Conservation (phyloP, 2,797 vertebrate species). For the Microhierax caerulescens region DNA sequence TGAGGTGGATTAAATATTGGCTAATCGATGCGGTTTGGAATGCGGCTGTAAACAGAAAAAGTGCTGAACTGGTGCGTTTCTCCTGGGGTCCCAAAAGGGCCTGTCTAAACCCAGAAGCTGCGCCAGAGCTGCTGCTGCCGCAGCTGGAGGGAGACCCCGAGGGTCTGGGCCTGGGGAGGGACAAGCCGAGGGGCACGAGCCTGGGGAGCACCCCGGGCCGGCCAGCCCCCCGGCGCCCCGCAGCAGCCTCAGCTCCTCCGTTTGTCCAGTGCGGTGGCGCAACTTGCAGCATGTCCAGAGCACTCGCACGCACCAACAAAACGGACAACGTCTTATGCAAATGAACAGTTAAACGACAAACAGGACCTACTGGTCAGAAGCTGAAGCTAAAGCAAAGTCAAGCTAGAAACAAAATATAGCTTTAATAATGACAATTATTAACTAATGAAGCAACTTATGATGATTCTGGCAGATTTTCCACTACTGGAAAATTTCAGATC, state of each 20-base stretch:
- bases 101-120: neutral
- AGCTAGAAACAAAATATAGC: neutral
- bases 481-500: no score
- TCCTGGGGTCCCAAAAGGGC: neutral
- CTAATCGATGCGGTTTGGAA: neutral
- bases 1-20: neutral
- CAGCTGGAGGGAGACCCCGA: neutral
- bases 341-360: neutral
- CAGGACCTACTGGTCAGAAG: neutral
- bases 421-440: neutral
- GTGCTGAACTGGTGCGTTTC: neutral
- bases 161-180: neutral
- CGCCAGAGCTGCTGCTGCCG: neutral
- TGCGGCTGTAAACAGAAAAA: neutral
- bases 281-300: no score
- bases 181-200: fast-evolving
- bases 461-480: neutral
- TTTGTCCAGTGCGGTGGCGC: neutral
- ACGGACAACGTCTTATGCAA: neutral
- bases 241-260: neutral
- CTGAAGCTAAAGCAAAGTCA: neutral
- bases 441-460: neutral
- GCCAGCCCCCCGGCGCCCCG: neutral
- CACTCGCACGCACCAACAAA: neutral
- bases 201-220: neutral